Base-by-base conservation (phyloP, 2,888 invertebrate species). In the Pachliopta kotzebuea region DNA sequence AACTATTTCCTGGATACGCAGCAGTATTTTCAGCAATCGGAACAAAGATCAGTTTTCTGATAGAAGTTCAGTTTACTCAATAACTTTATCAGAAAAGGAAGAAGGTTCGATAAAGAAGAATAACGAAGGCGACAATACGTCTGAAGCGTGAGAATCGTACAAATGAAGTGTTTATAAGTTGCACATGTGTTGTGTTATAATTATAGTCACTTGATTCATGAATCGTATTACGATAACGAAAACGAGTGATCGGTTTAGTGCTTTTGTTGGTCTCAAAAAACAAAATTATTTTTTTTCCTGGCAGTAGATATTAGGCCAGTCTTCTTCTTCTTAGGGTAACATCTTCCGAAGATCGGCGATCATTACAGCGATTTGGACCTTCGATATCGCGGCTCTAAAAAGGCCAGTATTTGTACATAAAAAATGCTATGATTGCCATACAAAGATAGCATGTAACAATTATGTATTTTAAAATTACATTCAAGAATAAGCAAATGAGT, bases 11-110 rank as follows among this genome's bases (percentile, higher is more conserved):
- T 84, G 88, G 45, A 66, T 89, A n/a, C 83, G 88, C 50, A 84
- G 83, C 65, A 80, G 90, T 4, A 78, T 91, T 60, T 90, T 91
- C 68, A 79, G 83, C 54, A 80, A 85, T 58, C 73, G 89, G 53
- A 86, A 92, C 71, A 82, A 84, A 71, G 88, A 91, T 66, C 76
- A 84, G 70, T 90, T 90, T 69, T 91, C 91, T 4, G 90, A 92
- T 69, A 80, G 83, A 74, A 87, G 88, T 66, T 92, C 92, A 0
- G 80, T 92, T 14, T 92, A 92, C 70, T 92, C 92, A 2, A 92
- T 92, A 67, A 86, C 86, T 4, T 74, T 92, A 56, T 92, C 92
- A 14, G 92, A 92, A 72, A 92, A 88, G 74, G 88, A 86, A 37
- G 90, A 88, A 60, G 82, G 79, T 58, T 74, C 77, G 14, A 72